These are phyloP conservation scores for Vimba vimba DNA, from an alignment of 2,113 vertebrate genomes.

Conservation along the genomic window DNA sequence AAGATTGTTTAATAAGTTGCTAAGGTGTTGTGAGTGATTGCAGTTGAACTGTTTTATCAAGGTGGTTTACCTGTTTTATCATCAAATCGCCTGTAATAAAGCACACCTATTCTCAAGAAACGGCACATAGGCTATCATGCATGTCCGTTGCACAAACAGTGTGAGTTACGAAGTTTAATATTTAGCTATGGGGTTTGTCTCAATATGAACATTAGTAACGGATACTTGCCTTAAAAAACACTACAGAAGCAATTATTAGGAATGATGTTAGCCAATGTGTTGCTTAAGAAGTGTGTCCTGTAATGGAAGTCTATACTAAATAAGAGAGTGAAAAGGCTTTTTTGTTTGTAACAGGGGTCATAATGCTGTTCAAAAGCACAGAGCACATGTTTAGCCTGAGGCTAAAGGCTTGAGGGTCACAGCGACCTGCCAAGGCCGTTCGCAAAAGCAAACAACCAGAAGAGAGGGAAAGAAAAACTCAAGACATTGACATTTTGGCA, in stretches of 20 bases:
- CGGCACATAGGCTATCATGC: background rate
- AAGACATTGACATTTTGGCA: slow-evolving; percentile 58
- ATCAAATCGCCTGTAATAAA: background rate
- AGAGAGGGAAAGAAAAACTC: slow-evolving; percentile 31
- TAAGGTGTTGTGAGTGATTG: too few relatives aligned
- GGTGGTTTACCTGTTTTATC: background rate
- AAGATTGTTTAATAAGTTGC: too few relatives aligned
- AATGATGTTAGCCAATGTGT: background rate
- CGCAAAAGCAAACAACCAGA: slow-evolving; percentile 28
- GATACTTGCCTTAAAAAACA: background rate
- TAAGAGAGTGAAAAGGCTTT: background rate
- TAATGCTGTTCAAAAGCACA: slow-evolving; percentile 10
- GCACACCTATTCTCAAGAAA: background rate
- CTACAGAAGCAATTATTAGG: background rate
- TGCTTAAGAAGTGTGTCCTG: background rate
- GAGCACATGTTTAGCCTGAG: slow-evolving; percentile 13
- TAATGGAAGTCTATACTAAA: background rate
- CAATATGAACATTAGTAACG: background rate
- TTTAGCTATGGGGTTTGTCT: background rate
- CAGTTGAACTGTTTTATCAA: background rate
- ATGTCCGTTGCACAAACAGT: background rate
- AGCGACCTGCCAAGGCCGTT: slow-evolving; percentile 29
- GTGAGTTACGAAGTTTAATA: background rate
- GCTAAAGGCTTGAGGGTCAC: slow-evolving; percentile 30
- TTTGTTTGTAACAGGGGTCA: slow-evolving; percentile 22